Percentiles rank a stretch among this genome's conserved stretches.
Conservation (phyloP, 64 coral and sea anemone genomes). For the Actinia equina region DNA sequence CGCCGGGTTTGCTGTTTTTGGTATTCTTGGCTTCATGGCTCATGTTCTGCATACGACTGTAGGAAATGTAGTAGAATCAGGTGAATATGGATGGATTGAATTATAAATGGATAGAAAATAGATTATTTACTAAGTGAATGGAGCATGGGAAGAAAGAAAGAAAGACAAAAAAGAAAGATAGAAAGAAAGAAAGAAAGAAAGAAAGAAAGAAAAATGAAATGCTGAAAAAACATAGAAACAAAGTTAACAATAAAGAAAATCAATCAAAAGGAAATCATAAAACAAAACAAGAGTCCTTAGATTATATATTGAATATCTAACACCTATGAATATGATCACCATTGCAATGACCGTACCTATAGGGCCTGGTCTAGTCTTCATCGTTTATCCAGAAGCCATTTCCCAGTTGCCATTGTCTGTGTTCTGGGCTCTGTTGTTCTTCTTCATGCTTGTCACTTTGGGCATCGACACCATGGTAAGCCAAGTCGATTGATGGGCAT, state of each 20-base stretch:
- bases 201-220: neutral
- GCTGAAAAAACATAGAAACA: neutral
- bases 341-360: too few species aligned
- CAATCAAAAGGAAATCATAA: neutral
- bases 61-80: slow-evolving; percentile 59
- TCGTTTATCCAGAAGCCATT: slow-evolving; percentile 49
- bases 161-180: too few species aligned
- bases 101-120: too few species aligned
- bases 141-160: too few species aligned
- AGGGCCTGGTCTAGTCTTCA: slow-evolving; percentile 54
- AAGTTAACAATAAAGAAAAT: neutral
- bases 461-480: slow-evolving; percentile 39
- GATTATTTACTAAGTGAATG: too few species aligned
- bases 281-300: neutral
- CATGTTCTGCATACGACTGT: slow-evolving; percentile 68
- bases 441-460: slow-evolving; percentile 46
- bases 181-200: neutral
- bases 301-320: too few species aligned
- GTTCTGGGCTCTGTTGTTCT: slow-evolving; percentile 40
- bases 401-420: slow-evolving; percentile 40
- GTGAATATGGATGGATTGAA: neutral
- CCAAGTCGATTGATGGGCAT: neutral
- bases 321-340: too few species aligned
- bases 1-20: slow-evolving; percentile 93
- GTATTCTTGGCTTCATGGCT: slow-evolving; percentile 93